Evolutionary conservation across 2,888 invertebrate genomes (phyloP), one percentile per base, ranked within the genome.

Genomic region (Exephanes ischioxanthus): DNA sequence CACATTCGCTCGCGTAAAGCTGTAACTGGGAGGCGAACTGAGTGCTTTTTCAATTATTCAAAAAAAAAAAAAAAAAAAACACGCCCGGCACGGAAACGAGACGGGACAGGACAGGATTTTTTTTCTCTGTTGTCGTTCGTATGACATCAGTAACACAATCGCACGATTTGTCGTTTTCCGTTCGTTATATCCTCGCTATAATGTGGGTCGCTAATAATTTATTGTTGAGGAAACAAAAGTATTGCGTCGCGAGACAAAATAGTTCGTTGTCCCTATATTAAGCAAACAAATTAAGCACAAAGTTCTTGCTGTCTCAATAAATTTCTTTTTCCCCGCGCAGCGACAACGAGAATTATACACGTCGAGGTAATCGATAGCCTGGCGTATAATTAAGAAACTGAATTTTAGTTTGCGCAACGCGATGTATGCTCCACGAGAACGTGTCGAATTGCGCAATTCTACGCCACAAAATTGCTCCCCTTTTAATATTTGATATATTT

Each of bases 281-380:
- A 3, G 41, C 11, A 41, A 41, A 3, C 2, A 3, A 11, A 41
- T 41, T 11, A 11, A 41, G 2, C 41, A 11, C 3, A 11, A 11
- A 41, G 41, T 41, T 11, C 2, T 1, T 33, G 6, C 33, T 33
- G 33, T 33, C 1, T 33, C 33, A 6, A 33, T 7, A 7, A 33
- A 33, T 33, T 33, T 1, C 33, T 41, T 41, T 41, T 41, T 41
- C 19, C 37, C 68, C 66, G 26, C 11, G 41, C 41, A 33, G 53
- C 48, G 81, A 78, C 78, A 41, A 78, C 68, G 58, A 68, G 83
- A 83, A 85, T 85, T 80, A 80, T 76, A 72, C 3, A 30, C 26
- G 26, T 61, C 30, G 14, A 76, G 67, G 77, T 68, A 80, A 86
- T 86, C 77, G 77, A 73, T 70, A 41, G 53, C 41, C 11, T 22